Percentiles rank a stretch among this genome's conserved stretches.
These are phyloP conservation scores for Eudyptes chrysolophus DNA, from an alignment of 2,113 vertebrate genomes.

Conservation along the genomic window DNA sequence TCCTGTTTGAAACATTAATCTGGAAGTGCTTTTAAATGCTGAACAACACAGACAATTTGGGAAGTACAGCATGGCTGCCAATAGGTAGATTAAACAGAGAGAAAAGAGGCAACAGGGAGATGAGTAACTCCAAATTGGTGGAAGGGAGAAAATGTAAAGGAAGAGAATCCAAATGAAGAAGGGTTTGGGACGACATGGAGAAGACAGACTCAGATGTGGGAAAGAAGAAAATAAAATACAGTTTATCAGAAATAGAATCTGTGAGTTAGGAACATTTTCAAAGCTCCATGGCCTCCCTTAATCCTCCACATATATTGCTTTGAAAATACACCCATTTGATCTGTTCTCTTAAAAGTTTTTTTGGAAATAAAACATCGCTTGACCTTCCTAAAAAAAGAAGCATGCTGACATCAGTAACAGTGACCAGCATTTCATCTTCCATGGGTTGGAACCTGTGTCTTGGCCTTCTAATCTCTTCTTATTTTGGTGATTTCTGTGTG, in stretches of 20 bases:
- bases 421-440: constrained; percentile 38
- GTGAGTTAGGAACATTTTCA: constrained; percentile 31
- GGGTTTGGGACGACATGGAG: not conserved
- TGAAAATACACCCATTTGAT: constrained; percentile 54
- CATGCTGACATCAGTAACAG: not conserved
- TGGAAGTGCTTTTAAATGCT: not conserved
- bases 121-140: not conserved
- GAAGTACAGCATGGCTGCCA: not conserved
- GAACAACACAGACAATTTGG: not conserved
- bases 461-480: not conserved
- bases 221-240: constrained; percentile 42
- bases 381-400: constrained; percentile 3
- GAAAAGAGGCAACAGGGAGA: not conserved
- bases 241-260: constrained; percentile 32
- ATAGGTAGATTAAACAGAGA: not conserved
- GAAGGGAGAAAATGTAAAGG: not conserved
- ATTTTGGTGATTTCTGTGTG: not conserved
- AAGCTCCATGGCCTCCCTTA: constrained; percentile 24
- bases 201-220: not conserved
- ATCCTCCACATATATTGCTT: constrained; percentile 46
- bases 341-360: constrained; percentile 2
- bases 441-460: not conserved
- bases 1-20: not conserved
- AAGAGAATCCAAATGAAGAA: not conserved
- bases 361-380: constrained; percentile 6